Evolutionary conservation across 2,113 vertebrate genomes (phyloP).

Genomic region (Lathamus discolor): DNA sequence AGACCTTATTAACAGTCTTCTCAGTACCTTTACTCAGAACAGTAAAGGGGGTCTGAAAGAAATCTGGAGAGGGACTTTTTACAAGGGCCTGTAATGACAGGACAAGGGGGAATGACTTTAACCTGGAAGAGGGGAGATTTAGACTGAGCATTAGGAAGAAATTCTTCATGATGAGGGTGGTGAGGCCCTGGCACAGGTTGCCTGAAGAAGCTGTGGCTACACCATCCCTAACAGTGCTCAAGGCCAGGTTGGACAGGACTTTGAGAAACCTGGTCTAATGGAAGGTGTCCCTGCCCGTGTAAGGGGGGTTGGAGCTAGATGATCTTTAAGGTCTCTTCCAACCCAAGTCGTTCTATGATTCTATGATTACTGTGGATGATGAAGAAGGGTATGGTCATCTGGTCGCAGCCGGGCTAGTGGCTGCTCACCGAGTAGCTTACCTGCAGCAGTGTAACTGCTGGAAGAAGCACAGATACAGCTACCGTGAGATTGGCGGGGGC

Average conservation of each 20-base stretch:
- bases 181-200: not conserved
- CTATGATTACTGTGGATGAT: not conserved
- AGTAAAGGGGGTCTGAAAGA: not conserved
- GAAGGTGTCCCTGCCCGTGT: not conserved
- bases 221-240: not conserved
- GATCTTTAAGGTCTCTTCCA: not conserved
- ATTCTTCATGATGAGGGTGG: not conserved
- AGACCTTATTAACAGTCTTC: not conserved
- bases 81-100: not conserved
- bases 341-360: not conserved
- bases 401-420: fast-evolving
- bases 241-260: not conserved
- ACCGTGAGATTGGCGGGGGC: not conserved
- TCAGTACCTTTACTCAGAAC: no score
- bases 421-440: not conserved
- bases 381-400: fast-evolving
- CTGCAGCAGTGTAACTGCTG: no score
- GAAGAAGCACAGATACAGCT: not conserved
- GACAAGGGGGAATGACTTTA: not conserved
- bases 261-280: not conserved
- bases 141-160: not conserved
- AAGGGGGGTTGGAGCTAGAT: not conserved
- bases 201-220: not conserved
- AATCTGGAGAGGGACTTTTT: not conserved
- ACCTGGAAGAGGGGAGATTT: not conserved